Evolutionary conservation across 2,797 vertebrate species (phyloP).

Genomic region (Phalanger gymnotis): DNA sequence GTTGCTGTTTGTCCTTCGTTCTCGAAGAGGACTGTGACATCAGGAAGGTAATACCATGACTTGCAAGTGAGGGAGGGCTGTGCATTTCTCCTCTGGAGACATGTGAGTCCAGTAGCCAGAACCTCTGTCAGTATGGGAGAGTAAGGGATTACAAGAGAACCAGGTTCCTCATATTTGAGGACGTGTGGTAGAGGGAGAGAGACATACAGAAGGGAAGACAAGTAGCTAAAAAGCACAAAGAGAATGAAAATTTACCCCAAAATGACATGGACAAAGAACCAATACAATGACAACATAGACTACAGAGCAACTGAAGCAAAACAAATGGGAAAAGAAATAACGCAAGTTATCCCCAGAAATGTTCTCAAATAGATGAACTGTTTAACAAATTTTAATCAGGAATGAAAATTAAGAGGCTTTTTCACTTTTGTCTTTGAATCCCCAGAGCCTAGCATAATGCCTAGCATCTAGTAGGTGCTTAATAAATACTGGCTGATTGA

Average conservation of each 20-base stretch:
- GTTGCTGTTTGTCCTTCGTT: no score
- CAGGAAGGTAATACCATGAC: no score
- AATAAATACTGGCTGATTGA: not conserved
- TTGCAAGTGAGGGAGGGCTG: no score
- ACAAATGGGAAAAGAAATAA: not conserved
- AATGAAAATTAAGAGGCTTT: not conserved
- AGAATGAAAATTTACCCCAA: not conserved
- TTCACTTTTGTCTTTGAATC: not conserved
- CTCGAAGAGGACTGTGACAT: no score
- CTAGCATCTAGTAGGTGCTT: not conserved
- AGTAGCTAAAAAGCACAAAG: not conserved
- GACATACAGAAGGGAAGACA: not conserved
- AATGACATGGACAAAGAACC: not conserved
- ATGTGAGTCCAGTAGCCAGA: no score
- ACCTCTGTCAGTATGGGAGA: not conserved
- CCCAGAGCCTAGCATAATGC: not conserved
- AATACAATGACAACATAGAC: not conserved
- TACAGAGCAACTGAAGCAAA: not conserved
- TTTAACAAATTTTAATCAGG: not conserved
- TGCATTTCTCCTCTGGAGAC: no score
- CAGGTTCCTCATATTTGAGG: not conserved
- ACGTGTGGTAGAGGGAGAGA: not conserved
- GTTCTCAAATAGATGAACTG: not conserved
- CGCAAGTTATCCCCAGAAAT: not conserved
- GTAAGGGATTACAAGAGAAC: not conserved